Conservation (phyloP, 2,797 vertebrate species). For the Pampus argenteus region DNA sequence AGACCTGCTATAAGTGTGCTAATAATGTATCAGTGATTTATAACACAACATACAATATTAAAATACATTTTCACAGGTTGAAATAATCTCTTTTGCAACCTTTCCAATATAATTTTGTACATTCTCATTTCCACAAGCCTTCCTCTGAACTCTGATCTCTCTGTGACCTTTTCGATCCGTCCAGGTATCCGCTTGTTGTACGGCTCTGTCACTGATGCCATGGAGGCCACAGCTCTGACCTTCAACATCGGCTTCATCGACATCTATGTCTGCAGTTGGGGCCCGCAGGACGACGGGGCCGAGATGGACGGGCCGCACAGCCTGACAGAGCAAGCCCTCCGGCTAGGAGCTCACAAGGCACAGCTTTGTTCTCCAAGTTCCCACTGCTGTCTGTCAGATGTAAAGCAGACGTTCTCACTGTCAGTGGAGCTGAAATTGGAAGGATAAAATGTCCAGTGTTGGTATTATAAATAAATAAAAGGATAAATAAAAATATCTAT, state of each 20-base stretch:
- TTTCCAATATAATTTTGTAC: background rate
- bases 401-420: slow-evolving; percentile 38
- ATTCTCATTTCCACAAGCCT: background rate
- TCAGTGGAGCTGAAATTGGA: slow-evolving; percentile 26
- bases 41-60: background rate
- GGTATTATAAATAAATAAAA: background rate
- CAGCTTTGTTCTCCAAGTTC: slow-evolving; percentile 60
- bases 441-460: slow-evolving; percentile 15
- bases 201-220: slow-evolving; percentile 73
- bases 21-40: slow-evolving; percentile 1
- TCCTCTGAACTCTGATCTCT: slow-evolving; percentile 44
- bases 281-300: slow-evolving; percentile 72
- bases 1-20: slow-evolving; percentile 1
- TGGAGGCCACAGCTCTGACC: slow-evolving; percentile 80
- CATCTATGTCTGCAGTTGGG: slow-evolving; percentile 80
- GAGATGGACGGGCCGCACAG: slow-evolving; percentile 73
- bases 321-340: slow-evolving; percentile 70
- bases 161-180: slow-evolving; percentile 44
- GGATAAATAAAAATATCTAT: no score
- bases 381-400: slow-evolving; percentile 44
- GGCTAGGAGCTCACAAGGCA: slow-evolving; percentile 71
- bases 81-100: background rate
- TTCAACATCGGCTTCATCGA: slow-evolving; percentile 79
- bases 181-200: slow-evolving; percentile 76
- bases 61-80: background rate